Base-by-base conservation (phyloP, 2,797 vertebrate genomes). In the Pipistrellus kuhlii region DNA sequence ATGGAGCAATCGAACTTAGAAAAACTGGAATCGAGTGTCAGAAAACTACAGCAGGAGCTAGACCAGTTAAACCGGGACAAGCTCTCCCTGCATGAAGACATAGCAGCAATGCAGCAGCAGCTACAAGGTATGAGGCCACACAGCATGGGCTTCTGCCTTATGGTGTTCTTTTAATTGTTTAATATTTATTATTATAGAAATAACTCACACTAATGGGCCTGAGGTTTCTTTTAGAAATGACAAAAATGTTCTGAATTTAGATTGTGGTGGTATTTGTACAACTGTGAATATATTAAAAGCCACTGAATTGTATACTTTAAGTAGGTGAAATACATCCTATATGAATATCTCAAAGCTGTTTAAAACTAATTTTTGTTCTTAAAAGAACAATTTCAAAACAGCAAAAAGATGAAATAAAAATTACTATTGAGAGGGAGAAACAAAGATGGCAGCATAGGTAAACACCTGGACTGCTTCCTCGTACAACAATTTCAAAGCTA, bases 1-100 rank as follows among this genome's bases (percentile, higher is more conserved):
- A 83, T 87, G 51, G 97, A 97, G 0, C 94, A 97, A 53, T 93
- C 96, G 78, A 97, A 95, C 15, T 68, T 97, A 77, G 97, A 98
- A 48, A 98, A 98, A 64, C 83, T 98, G 88, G 96, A 98, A 73
- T 14, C 88, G 23, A 98, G 98, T 62, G 77, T 98, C 82, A 96
- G 96, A 41, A 98, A 94, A 44, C 94, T 98, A 80, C 98, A 98
- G 82, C 97, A 98, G 94, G 98, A 99, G 41, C 91, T 98, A 20
- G 98, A 98, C 55, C 94, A 95, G 0, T 95, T 98, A 17, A 97
- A 84, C 51, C 96, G 95, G 69, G 97, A 97, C 66, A 98, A 97
- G 85, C 94, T 98, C 8, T 97, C 98, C 0, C 88, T 98, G 72
- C 95, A 59, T 8, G 90, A 80, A 75, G 98, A 98, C 13, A 9